Percentiles rank a stretch among this genome's conserved stretches.
Conservation (phyloP, 2,888 invertebrate genomes). For the Piscicola geometra region DNA sequence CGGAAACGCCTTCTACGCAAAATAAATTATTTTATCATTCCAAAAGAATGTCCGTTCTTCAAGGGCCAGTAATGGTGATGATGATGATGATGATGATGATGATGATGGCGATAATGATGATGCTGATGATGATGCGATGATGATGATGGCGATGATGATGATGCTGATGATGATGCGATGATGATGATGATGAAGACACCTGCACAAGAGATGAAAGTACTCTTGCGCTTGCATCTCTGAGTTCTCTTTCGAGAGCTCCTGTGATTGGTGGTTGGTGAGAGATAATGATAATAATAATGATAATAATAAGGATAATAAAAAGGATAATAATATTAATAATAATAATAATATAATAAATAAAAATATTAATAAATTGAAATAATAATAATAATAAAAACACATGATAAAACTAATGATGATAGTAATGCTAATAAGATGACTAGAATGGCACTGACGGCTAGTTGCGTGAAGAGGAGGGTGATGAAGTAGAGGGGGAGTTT, state of each 20-base stretch:
- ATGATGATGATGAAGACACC: conserved; percentile 51
- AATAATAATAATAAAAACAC: conserved; percentile 53
- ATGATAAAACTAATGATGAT: neutral
- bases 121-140: neutral
- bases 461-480: conserved; percentile 65
- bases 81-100: neutral
- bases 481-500: conserved; percentile 66
- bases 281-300: conserved; percentile 53
- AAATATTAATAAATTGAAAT: neutral
- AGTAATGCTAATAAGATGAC: too few species aligned
- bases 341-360: conserved; percentile 61
- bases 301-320: conserved; percentile 38
- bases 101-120: neutral
- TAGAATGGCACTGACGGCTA: conserved; percentile 49
- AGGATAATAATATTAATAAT: neutral
- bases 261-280: conserved; percentile 59
- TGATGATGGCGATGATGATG: neutral
- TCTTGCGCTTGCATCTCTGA: conserved; percentile 72
- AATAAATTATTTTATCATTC: too few species aligned
- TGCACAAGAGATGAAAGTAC: conserved; percentile 65
- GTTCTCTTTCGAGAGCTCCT: conserved; percentile 54
- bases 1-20: too few species aligned
- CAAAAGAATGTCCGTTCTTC: too few species aligned
- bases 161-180: neutral
- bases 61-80: neutral